Evolutionary conservation across 2,888 invertebrate species (phyloP).

Genomic region (Eristalinus aeneus): DNA sequence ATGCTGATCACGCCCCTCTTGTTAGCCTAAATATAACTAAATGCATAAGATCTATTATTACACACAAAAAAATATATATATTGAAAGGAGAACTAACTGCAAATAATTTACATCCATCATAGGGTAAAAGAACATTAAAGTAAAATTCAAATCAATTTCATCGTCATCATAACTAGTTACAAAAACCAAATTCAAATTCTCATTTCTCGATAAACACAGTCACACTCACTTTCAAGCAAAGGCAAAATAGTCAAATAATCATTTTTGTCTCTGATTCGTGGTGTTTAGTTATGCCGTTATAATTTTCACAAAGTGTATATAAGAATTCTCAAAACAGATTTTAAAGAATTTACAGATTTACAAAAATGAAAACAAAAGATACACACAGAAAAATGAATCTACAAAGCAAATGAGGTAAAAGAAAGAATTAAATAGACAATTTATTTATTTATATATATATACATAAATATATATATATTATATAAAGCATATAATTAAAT

Average conservation of each 20-base stretch:
- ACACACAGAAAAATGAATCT: neutral
- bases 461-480: slow-evolving; percentile 39
- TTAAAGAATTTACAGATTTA: slow-evolving; percentile 11
- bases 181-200: slow-evolving; percentile 15
- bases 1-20: slow-evolving; percentile 26
- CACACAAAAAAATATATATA: slow-evolving; percentile 22
- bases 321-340: slow-evolving; percentile 12
- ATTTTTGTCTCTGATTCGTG: neutral
- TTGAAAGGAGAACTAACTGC: slow-evolving; percentile 8
- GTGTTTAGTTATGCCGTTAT: slow-evolving; percentile 1
- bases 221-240: slow-evolving; percentile 38
- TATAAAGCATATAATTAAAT: slow-evolving; percentile 33
- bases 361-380: slow-evolving; percentile 45
- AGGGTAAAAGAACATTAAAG: slow-evolving; percentile 43
- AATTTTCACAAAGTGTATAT: slow-evolving; percentile 54
- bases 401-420: slow-evolving; percentile 33
- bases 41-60: slow-evolving; percentile 4
- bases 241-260: slow-evolving; percentile 33
- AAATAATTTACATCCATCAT: slow-evolving; percentile 57
- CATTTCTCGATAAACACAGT: slow-evolving; percentile 30
- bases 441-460: slow-evolving; percentile 55
- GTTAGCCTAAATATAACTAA: slow-evolving; percentile 27
- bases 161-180: slow-evolving; percentile 41
- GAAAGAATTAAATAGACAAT: slow-evolving; percentile 45
- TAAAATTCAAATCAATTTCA: slow-evolving; percentile 47